Evolutionary conservation across 2,888 invertebrate species (phyloP), one percentile per base, ranked within the genome.

Genomic region (Drosophila colorata): DNA sequence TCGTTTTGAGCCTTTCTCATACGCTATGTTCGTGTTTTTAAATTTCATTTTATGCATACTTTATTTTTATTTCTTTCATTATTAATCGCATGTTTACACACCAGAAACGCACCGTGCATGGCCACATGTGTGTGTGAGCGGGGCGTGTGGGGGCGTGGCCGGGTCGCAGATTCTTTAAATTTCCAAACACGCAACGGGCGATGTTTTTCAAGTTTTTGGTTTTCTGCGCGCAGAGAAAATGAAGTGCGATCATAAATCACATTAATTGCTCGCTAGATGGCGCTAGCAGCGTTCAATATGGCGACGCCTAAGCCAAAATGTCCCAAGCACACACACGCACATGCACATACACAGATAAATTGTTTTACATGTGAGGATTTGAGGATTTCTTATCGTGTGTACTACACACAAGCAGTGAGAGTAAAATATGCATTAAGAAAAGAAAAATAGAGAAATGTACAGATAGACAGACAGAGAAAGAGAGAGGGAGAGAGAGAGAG

Each of bases 81-180:
- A 86, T 83, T 86, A 81, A 88, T 86, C 87, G 80, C 80, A 69
- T 81, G 86, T 86, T 86, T 81, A 73, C 75, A 82, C 79, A 84
- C 69, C 85, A 81, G 69, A 78, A 78, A 63, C 63, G 76, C 75
- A 69, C 60, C 52, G 78, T 64, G 56, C 66, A 58, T 61, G 56
- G 23, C 11, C 49, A 31, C 48, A 57, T 48, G 64, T 23, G 33
- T 28, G 25, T 25, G 25, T 25, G 8, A 8, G 25, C 1, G n/a
- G 33, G 13, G 13, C 38, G 28, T 28, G n/a, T 33, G 58, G 33
- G 33, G 28, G 43, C 51, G 48, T 40, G 60, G 47, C 14, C 25
- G 73, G 33, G 43, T 47, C 46, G 35, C 58, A 55, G 53, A 80
- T 83, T 82, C 67, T 76, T 80, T 64, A 77, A 80, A 73, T 80